These are phyloP conservation scores for Decapterus maruadsi DNA, from an alignment of 2,797 vertebrate species.

Conservation along the genomic window DNA sequence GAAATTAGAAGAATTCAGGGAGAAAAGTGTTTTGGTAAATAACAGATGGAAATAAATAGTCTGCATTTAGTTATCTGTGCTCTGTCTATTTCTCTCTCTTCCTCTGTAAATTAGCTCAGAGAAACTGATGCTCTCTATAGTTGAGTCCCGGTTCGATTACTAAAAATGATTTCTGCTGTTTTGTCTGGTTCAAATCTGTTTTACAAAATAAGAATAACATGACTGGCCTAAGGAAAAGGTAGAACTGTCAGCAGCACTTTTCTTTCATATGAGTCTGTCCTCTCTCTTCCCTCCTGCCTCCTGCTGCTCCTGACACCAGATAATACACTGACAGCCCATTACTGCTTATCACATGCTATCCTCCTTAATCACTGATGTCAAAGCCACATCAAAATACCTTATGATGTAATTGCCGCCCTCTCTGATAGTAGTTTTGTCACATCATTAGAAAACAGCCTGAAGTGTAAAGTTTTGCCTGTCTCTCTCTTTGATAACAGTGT, in stretches of 20 bases:
- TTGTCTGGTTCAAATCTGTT: constrained; percentile 40
- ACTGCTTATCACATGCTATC: constrained; percentile 70
- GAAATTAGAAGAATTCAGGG: constrained; percentile 19
- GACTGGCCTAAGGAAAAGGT: constrained; percentile 45
- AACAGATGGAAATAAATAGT: constrained; percentile 23
- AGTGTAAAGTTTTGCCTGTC: constrained; percentile 33
- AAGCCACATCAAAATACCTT: constrained; percentile 57
- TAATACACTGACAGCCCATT: constrained; percentile 74
- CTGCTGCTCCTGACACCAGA: constrained; percentile 62
- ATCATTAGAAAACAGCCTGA: constrained; percentile 52
- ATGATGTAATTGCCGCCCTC: constrained; percentile 42
- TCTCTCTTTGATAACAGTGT: constrained; percentile 37
- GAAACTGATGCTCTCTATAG: not conserved
- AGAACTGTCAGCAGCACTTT: constrained; percentile 54
- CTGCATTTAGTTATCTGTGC: constrained; percentile 21
- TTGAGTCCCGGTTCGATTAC: constrained; percentile 27
- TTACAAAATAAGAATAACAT: constrained; percentile 48
- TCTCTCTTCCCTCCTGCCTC: constrained; percentile 21
- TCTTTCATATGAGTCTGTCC: constrained; percentile 24
- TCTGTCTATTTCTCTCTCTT: constrained; percentile 17
- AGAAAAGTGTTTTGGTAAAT: constrained; percentile 12
- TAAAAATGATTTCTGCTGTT: constrained; percentile 36
- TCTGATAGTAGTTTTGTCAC: constrained; percentile 61
- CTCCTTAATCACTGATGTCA: constrained; percentile 65
- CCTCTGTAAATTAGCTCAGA: constrained; percentile 20